phyloP scores from a whole-genome alignment of 2,113 vertebrate genomes.

The Channa argus region DNA sequence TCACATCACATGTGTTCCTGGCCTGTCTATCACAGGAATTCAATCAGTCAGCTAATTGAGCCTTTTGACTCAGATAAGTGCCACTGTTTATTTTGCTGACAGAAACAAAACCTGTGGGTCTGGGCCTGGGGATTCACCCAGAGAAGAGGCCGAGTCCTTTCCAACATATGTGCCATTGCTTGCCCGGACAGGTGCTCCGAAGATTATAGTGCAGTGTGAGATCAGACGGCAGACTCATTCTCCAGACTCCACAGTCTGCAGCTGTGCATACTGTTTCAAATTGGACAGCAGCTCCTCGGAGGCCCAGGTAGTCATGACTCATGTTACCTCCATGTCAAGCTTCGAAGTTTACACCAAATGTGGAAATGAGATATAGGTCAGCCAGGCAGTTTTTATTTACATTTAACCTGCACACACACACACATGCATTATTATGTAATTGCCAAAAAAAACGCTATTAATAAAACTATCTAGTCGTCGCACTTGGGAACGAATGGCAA shows the following conservation, averaged over 20 bases:
- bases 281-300: slow-evolving; percentile 42
- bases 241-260: slow-evolving; percentile 28
- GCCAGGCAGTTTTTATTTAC: too few species aligned
- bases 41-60: background rate
- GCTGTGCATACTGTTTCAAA: slow-evolving; percentile 28
- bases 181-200: background rate
- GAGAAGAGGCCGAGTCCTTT: background rate
- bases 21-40: background rate
- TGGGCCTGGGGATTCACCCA: slow-evolving; percentile 9
- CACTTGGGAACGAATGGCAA: too few species aligned
- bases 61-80: slow-evolving; percentile 6
- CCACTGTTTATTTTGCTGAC: slow-evolving; percentile 23
- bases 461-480: too few species aligned
- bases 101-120: slow-evolving; percentile 2
- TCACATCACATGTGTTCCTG: slow-evolving; percentile 3
- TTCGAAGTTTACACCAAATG: background rate
- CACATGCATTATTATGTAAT: background rate
- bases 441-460: too few species aligned
- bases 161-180: background rate
- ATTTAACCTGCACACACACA: background rate
- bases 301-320: background rate
- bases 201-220: background rate
- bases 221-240: slow-evolving; percentile 1
- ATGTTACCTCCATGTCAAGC: background rate
- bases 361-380: background rate